Conservation (phyloP, 2,888 invertebrate species). For the Scrobipalpa atriplicella region DNA sequence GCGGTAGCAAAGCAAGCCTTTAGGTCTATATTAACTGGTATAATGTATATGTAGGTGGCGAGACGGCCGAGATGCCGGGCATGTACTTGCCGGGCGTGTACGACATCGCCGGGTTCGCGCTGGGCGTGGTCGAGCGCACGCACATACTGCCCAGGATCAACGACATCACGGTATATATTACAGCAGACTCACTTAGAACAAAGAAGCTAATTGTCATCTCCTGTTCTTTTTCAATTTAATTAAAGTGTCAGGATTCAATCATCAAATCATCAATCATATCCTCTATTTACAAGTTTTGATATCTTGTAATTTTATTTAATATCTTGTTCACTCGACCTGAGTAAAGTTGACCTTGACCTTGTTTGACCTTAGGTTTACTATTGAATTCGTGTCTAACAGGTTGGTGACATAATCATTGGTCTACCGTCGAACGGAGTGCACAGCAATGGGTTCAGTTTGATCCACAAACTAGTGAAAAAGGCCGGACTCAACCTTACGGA, state of each 20-base stretch:
- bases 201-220: too few species aligned
- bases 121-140: slow-evolving; percentile 94
- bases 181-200: too few species aligned
- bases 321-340: too few species aligned
- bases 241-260: too few species aligned
- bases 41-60: slow-evolving; percentile 86
- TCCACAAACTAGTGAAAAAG: slow-evolving; percentile 91
- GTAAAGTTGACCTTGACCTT: too few species aligned
- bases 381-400: slow-evolving; percentile 41
- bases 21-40: not conserved
- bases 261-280: too few species aligned
- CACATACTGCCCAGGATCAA: slow-evolving; percentile 88
- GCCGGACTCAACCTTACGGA: slow-evolving; percentile 86
- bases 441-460: slow-evolving; percentile 98
- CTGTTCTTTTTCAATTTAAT: too few species aligned
- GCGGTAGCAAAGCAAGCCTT: not conserved
- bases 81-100: slow-evolving; percentile 94
- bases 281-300: too few species aligned
- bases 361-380: too few species aligned
- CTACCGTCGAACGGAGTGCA: slow-evolving; percentile 96
- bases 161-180: slow-evolving; percentile 85
- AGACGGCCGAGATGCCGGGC: slow-evolving; percentile 98
- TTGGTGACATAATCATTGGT: slow-evolving; percentile 93
- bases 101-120: slow-evolving; percentile 97
- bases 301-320: too few species aligned